A percentile compares a stretch with the other conserved stretches of the same genome.
Evolutionary conservation across 2,797 vertebrate genomes (phyloP).

Genomic region (Numenius phaeopus): DNA sequence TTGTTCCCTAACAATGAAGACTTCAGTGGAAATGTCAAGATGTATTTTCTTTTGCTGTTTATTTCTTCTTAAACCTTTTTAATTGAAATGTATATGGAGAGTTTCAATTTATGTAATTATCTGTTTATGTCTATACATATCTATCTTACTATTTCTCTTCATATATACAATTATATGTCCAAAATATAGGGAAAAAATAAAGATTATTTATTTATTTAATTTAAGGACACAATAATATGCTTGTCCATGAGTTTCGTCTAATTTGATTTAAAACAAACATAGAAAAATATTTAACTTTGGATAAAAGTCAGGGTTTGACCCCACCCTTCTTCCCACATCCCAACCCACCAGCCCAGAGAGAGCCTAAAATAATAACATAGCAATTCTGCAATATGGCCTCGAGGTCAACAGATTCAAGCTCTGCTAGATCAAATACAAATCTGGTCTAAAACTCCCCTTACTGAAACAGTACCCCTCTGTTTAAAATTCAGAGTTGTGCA

Average conservation of each 20-base stretch:
- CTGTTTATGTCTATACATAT: background rate
- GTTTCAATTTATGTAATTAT: background rate
- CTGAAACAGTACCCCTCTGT: background rate
- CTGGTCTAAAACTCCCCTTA: background rate
- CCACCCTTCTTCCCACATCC: background rate
- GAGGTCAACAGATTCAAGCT: background rate
- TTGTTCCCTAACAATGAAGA: background rate
- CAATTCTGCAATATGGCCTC: background rate
- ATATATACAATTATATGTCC: background rate
- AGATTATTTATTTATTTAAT: background rate
- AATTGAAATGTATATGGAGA: background rate
- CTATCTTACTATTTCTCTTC: background rate
- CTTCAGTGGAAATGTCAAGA: background rate
- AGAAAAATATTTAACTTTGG: constrained; percentile 13
- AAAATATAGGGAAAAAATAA: background rate
- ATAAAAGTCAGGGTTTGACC: background rate
- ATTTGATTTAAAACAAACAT: background rate
- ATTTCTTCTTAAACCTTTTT: background rate
- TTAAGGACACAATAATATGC: background rate
- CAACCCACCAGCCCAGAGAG: background rate
- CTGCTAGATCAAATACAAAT: background rate
- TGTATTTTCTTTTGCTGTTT: background rate
- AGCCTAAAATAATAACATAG: background rate
- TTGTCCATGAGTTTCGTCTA: background rate
- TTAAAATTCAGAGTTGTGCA: background rate